A percentile compares a stretch with the other conserved stretches of the same genome.
Evolutionary conservation across 2,113 vertebrate genomes (phyloP).

Genomic region (Ginglymostoma cirratum): DNA sequence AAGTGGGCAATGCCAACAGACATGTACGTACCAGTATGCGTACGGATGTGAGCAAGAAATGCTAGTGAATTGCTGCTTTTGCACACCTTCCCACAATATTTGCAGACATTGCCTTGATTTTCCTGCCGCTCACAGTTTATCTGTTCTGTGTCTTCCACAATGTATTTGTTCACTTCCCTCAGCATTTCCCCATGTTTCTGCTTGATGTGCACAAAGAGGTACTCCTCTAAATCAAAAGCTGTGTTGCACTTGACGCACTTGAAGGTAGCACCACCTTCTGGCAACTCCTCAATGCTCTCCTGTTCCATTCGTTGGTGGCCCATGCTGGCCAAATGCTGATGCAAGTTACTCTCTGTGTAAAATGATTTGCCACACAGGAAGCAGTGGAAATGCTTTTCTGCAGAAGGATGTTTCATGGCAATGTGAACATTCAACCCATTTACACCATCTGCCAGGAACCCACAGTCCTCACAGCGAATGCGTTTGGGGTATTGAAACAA

Average conservation of each 20-base stretch:
- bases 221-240: conserved; percentile 84
- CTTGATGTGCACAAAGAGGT: conserved; percentile 89
- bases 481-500: conserved; percentile 53
- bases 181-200: conserved; percentile 93
- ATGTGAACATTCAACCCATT: conserved; percentile 95
- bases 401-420: conserved; percentile 94
- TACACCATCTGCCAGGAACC: conserved; percentile 89
- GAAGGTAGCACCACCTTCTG: conserved; percentile 84
- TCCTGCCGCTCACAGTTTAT: conserved; percentile 94
- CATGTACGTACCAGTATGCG: conserved; percentile 80
- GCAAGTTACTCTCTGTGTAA: conserved; percentile 92
- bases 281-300: conserved; percentile 84
- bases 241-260: conserved; percentile 92
- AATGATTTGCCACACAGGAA: conserved; percentile 94
- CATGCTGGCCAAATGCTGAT: conserved; percentile 88
- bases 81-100: conserved; percentile 92
- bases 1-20: background rate
- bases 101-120: conserved; percentile 90
- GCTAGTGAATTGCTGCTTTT: conserved; percentile 98
- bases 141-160: conserved; percentile 91
- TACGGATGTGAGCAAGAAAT: conserved; percentile 91
- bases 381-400: conserved; percentile 94
- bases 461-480: conserved; percentile 91
- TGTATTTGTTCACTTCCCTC: conserved; percentile 91
- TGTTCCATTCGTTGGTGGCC: conserved; percentile 86